phyloP scores from a whole-genome alignment of 2,113 vertebrate genomes.

The Urocolius indicus region DNA sequence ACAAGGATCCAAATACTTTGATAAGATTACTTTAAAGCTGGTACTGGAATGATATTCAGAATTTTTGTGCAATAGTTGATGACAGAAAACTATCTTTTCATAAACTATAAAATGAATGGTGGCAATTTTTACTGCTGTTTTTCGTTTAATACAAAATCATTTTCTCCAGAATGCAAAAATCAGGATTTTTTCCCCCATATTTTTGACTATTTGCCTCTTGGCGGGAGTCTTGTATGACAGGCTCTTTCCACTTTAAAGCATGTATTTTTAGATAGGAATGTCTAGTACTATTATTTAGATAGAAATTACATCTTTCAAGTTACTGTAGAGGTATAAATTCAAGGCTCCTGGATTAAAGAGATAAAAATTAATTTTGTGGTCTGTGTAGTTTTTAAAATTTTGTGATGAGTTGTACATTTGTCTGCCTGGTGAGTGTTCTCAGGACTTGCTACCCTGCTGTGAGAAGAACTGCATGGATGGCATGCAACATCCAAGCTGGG shows the following conservation, averaged over 20 bases:
- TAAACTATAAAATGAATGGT: background rate
- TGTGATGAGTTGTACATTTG: background rate
- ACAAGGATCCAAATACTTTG: background rate
- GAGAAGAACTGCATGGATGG: background rate
- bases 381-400: background rate
- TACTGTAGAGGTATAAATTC: background rate
- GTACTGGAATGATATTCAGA: background rate
- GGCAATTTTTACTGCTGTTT: background rate
- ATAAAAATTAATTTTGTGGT: background rate
- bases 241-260: background rate
- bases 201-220: slow-evolving; percentile 8
- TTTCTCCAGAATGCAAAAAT: background rate
- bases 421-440: background rate
- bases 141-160: background rate
- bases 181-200: background rate
- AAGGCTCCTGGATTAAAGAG: background rate
- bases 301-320: background rate
- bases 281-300: background rate
- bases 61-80: background rate
- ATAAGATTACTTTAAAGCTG: background rate
- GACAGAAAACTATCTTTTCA: background rate
- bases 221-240: background rate
- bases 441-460: background rate
- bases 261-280: slow-evolving; percentile 13
- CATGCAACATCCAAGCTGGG: background rate